Base-by-base conservation (phyloP, 1,140 invertebrate genomes). In the Helicoverpa zea region DNA sequence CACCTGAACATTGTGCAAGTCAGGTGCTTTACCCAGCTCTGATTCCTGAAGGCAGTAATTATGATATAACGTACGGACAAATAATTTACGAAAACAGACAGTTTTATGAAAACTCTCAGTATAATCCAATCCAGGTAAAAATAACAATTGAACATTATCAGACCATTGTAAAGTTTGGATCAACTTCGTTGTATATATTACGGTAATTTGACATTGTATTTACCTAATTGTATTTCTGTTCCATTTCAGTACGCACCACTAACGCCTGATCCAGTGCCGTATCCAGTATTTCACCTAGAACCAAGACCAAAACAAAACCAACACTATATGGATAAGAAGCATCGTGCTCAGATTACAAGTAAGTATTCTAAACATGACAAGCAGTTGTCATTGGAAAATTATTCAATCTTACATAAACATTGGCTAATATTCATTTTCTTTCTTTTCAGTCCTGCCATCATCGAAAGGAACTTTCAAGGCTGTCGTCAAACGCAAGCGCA, bases 401-500 rank as follows among this genome's bases (percentile, higher is more conserved):
- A 43, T 43, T 43, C 3, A 43, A 0, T 43, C 35, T 43, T 43
- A 9, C 4, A 5, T 9, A 14, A 54, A 54, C 52, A 13, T 54
- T 54, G 14, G 13, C 13, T 18, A 51, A 51, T 66, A 56, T 12
- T 5, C 23, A n/a, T 3, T 49, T 79, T 43, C 16, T 73, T 7
- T 73, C 13, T 12, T 66, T 74, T 47, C 58, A 82, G 74, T 79
- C 66, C 18, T 74, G 12, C 68, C 12, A 43, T 73, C 56, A 16
- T 51, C 49, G 10, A 51, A 13, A 12, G 58, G 58, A 14, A 73
- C 13, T 18, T 72, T 83, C 30, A 88, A 88, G 84, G 58, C 74
- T 1, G 74, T 83, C 11, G 58, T 75, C 1, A 91, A 89, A 79
- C 84, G 78, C 29, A 91, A 91, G 75, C 84, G 87, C 2, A 87